A percentile compares a stretch with the other conserved stretches of the same genome.
phyloP scores from a whole-genome alignment of 2,888 invertebrate species.

The Leucozona laternaria region DNA sequence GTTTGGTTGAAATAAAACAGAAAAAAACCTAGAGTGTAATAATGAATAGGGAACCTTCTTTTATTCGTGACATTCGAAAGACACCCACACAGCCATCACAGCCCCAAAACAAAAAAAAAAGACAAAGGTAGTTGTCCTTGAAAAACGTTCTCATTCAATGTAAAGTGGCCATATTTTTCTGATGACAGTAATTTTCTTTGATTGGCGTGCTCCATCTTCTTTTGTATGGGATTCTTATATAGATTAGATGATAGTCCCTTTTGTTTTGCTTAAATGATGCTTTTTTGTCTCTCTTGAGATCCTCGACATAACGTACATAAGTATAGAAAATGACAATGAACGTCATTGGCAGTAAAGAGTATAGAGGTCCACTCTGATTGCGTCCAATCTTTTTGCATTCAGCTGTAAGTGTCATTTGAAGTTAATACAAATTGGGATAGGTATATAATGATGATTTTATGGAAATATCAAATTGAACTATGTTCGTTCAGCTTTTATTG shows the following conservation, averaged over 20 bases:
- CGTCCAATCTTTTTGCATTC: slow-evolving; percentile 28
- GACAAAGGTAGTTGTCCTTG: slow-evolving; percentile 70
- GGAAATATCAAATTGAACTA: background rate
- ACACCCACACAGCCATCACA: background rate
- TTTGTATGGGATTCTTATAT: slow-evolving; percentile 15
- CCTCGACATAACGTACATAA: background rate
- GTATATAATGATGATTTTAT: slow-evolving; percentile 1
- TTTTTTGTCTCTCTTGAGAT: background rate
- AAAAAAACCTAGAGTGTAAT: slow-evolving; percentile 10
- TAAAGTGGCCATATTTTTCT: slow-evolving; percentile 63
- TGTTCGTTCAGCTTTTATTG: background rate
- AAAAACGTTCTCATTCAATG: slow-evolving; percentile 60
- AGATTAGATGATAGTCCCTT: slow-evolving; percentile 28
- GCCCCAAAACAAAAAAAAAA: background rate
- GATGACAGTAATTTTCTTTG: slow-evolving; percentile 71
- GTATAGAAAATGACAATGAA: background rate
- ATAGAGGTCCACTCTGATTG: background rate
- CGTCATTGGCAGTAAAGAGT: slow-evolving; percentile 4
- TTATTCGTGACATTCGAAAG: slow-evolving; percentile 44
- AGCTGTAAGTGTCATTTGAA: slow-evolving; percentile 25
- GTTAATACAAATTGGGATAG: slow-evolving; percentile 27
- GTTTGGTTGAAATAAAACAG: slow-evolving; percentile 48
- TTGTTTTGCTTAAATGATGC: background rate
- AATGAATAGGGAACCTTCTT: slow-evolving; percentile 40
- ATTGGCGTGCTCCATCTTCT: slow-evolving; percentile 56